Percentiles rank a stretch among this genome's conserved stretches.
Conservation (phyloP, 2,797 vertebrate species). For the Prunella strophiata region DNA sequence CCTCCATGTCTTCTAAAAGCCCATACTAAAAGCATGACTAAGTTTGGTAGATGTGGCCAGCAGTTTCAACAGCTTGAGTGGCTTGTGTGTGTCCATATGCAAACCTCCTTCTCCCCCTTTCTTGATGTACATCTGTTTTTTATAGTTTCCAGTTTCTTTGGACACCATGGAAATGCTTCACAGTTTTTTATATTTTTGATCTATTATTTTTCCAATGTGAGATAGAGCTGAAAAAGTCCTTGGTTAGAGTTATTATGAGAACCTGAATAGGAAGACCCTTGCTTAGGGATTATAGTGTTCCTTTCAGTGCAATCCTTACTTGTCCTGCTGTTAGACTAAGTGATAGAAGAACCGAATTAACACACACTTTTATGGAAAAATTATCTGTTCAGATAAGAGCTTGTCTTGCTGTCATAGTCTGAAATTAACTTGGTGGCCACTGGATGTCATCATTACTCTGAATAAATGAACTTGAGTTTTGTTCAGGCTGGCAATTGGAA, state of each 20-base stretch:
- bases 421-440: conserved; percentile 49
- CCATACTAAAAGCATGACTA: neutral
- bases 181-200: neutral
- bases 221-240: neutral
- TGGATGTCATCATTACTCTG: conserved; percentile 57
- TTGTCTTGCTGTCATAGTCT: neutral
- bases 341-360: neutral
- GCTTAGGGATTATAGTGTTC: neutral
- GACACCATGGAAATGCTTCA: neutral
- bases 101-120: neutral
- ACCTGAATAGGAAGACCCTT: neutral
- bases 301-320: neutral
- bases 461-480: neutral
- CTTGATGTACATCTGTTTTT: neutral
- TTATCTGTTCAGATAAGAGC: neutral
- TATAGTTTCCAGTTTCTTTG: neutral
- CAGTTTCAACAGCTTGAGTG: neutral
- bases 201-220: neutral
- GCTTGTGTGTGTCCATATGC: neutral
- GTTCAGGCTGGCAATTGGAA: neutral
- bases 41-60: neutral
- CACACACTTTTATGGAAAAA: neutral
- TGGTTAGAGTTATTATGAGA: neutral
- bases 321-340: neutral
- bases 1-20: neutral